A percentile compares a stretch with the other conserved stretches of the same genome.
Evolutionary conservation across 2,888 invertebrate species (phyloP).

Genomic region (Cryptus armator): DNA sequence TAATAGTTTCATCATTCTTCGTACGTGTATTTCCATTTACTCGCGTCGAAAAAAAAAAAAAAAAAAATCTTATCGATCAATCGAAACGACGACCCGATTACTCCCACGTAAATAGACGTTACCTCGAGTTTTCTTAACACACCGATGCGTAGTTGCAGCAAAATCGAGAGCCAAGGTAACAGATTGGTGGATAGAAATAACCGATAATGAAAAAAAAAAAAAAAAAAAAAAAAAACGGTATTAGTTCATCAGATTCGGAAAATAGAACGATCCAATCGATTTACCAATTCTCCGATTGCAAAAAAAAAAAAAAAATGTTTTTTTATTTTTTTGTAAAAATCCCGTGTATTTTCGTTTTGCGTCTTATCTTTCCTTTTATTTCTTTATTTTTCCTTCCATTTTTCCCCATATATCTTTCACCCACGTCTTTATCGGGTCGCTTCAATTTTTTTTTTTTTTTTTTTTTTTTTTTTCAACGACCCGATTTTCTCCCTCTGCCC

Average conservation of each 20-base stretch:
- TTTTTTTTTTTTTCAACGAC: neutral
- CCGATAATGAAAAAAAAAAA: slow-evolving; percentile 15
- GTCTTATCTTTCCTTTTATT: neutral
- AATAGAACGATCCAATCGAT: slow-evolving; percentile 19
- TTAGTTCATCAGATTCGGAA: neutral
- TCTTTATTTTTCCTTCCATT: neutral
- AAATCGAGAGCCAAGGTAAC: neutral
- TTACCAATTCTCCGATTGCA: neutral
- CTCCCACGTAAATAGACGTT: neutral
- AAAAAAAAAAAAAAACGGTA: neutral
- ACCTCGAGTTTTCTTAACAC: neutral
- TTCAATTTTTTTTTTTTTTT: neutral
- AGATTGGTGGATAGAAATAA: neutral
- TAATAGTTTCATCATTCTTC: slow-evolving; percentile 24
- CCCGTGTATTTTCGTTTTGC: neutral
- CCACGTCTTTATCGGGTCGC: neutral
- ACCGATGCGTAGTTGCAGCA: neutral
- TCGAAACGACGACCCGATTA: slow-evolving; percentile 3
- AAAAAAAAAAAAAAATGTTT: neutral
- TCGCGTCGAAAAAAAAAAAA: slow-evolving; percentile 3
- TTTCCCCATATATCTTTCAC: neutral
- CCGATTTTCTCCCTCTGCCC: neutral
- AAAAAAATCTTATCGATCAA: neutral
- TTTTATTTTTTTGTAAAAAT: neutral
- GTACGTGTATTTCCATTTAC: slow-evolving; percentile 28